Percentiles rank a stretch among this genome's conserved stretches.
phyloP scores from a whole-genome alignment of 2,888 invertebrate genomes.

The Molanna angustata region DNA sequence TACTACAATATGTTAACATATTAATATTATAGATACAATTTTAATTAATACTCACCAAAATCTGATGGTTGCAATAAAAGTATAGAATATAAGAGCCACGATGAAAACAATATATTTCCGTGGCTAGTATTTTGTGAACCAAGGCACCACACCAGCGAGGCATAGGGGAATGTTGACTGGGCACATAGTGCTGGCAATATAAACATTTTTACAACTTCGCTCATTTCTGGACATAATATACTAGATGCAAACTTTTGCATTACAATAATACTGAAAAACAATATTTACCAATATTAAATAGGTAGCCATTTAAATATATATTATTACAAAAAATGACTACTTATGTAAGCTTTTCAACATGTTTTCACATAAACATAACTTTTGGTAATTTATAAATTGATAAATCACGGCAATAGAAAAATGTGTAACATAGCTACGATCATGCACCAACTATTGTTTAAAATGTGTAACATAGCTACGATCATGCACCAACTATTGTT shows the following conservation, averaged over 20 bases:
- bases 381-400: too few species aligned
- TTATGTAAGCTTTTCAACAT: too few species aligned
- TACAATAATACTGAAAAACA: conserved; percentile 41
- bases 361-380: too few species aligned
- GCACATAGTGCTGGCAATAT: conserved; percentile 67
- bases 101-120: conserved; percentile 53
- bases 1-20: too few species aligned
- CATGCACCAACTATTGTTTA: too few species aligned
- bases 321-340: too few species aligned
- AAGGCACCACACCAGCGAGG: conserved; percentile 49
- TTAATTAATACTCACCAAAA: conserved; percentile 63
- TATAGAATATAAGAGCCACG: conserved; percentile 67
- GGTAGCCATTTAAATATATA: too few species aligned
- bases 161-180: conserved; percentile 51
- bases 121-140: conserved; percentile 45
- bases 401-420: too few species aligned
- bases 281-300: not conserved
- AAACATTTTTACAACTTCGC: conserved; percentile 65
- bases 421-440: too few species aligned
- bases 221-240: conserved; percentile 65
- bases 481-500: too few species aligned
- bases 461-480: too few species aligned
- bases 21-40: too few species aligned
- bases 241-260: conserved; percentile 61
- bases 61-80: conserved; percentile 63